Evolutionary conservation across 2,797 vertebrate genomes (phyloP), one percentile per base, ranked within the genome.

Genomic region (Fistularia tabacaria): DNA sequence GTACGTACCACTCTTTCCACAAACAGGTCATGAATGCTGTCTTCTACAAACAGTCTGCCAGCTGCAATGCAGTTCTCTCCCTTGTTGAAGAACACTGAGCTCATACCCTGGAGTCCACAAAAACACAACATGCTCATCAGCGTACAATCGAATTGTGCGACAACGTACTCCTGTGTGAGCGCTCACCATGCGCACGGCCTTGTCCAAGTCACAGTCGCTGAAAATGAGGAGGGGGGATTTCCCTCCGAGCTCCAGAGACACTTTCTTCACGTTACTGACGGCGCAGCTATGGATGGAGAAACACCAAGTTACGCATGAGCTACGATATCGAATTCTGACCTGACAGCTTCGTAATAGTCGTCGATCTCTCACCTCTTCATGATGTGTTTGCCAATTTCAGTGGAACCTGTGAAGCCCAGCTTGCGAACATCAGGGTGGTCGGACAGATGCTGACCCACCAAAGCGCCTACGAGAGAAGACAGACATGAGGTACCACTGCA

Each of bases 31-130:
- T 95, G 93, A 54, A 95, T 90, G 6, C 78, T 76, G 25, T 93
- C 90, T 56, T 95, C 94, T 25, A 95, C 66, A 53, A 95, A 95
- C 9, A 94, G 89, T 43, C 93, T 81, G 1, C 94, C 94, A 0
- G 94, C 94, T 0, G 94, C 94, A 0, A 95, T 95, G 82, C 94
- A 95, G 84, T 95, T 95, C 83, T 95, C 94, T 3, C 94, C 94
- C 66, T 95, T 95, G 79, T 95, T 95, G 82, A 95, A 95, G 84
- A 95, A 95, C 55, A 95, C 94, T 0, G 94, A 89, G 66, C 93
- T 93, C 93, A 95, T 93, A 1, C 93, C 94, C 94, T 95, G 69
- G 13, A 76, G 64, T 10, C 60, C 36, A 63, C 9, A 48, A 0
- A 1, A 10, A 52, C n/a, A 13, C 45, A 7, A 9, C 3, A 36